Evolutionary conservation across 2,888 invertebrate species (phyloP).

Genomic region (Stictocephala bisonia): DNA sequence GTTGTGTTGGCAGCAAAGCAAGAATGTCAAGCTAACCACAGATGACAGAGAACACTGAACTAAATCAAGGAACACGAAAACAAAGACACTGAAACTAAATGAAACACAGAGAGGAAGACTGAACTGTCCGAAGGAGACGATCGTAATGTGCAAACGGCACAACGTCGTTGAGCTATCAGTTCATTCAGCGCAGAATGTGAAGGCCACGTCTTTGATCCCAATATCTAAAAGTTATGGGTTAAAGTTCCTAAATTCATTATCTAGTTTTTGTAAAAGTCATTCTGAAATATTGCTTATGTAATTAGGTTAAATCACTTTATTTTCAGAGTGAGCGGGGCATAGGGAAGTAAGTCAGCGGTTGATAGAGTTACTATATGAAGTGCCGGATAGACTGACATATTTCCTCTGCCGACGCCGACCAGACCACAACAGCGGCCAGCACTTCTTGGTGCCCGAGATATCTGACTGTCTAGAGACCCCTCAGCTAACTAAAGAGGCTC

Average conservation of each 20-base stretch:
- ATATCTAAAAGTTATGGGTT: not conserved
- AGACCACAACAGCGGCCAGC: conserved; percentile 83
- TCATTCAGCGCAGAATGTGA: no score
- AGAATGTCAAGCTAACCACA: no score
- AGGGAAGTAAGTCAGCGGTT: conserved; percentile 84
- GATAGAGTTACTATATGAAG: conserved; percentile 90
- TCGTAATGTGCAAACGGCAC: no score
- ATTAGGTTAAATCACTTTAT: no score
- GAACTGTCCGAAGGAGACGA: no score
- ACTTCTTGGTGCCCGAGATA: conserved; percentile 87
- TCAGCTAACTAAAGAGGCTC: conserved; percentile 79
- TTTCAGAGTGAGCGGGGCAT: conserved; percentile 76
- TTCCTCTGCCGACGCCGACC: conserved; percentile 90
- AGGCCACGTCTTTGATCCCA: no score
- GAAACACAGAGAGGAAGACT: no score
- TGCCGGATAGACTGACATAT: conserved; percentile 91
- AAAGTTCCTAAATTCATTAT: not conserved
- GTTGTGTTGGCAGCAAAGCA: no score
- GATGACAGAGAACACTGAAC: no score
- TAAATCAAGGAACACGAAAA: no score
- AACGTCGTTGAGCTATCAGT: no score
- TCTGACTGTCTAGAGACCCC: conserved; percentile 77
- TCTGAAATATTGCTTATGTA: not conserved
- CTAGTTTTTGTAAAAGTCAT: not conserved
- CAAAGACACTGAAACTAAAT: no score